Percentiles rank a stretch among this genome's conserved stretches.
These are phyloP conservation scores for Cydia amplana DNA, from an alignment of 1,140 invertebrate genomes.

Conservation along the genomic window DNA sequence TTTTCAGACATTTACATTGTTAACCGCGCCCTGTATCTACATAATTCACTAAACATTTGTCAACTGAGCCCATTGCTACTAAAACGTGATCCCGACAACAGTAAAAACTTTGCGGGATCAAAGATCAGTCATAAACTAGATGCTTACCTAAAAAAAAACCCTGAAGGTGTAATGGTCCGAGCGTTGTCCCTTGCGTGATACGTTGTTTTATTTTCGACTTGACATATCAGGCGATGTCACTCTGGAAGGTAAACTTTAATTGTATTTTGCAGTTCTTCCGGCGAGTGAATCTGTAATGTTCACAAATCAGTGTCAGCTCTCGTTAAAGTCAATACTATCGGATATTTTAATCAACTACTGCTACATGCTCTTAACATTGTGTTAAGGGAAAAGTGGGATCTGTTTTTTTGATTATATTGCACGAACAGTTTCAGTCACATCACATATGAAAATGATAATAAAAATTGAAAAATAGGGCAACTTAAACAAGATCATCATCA, in stretches of 20 bases:
- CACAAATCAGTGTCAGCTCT: neutral
- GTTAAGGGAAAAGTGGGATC: too few species aligned
- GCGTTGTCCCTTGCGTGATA: neutral
- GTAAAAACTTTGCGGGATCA: too few species aligned
- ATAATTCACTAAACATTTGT: neutral
- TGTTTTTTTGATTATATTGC: too few species aligned
- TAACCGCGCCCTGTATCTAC: neutral
- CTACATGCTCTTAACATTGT: too few species aligned
- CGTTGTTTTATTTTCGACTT: slow-evolving; percentile 14
- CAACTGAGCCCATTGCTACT: too few species aligned
- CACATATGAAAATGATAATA: too few species aligned
- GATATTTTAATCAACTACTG: too few species aligned
- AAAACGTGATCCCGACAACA: too few species aligned
- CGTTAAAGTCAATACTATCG: neutral
- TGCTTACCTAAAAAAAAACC: neutral
- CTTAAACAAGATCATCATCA: too few species aligned
- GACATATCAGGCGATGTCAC: slow-evolving; percentile 13
- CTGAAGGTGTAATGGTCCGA: neutral
- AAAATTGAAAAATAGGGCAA: too few species aligned
- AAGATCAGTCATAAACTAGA: too few species aligned
- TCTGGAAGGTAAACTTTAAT: slow-evolving; percentile 4
- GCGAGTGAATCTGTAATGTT: neutral
- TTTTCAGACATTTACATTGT: neutral
- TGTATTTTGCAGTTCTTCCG: neutral
- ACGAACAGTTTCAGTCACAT: too few species aligned